Base-by-base conservation (phyloP, 2,113 vertebrate genomes). In the Odontesthes bonariensis region DNA sequence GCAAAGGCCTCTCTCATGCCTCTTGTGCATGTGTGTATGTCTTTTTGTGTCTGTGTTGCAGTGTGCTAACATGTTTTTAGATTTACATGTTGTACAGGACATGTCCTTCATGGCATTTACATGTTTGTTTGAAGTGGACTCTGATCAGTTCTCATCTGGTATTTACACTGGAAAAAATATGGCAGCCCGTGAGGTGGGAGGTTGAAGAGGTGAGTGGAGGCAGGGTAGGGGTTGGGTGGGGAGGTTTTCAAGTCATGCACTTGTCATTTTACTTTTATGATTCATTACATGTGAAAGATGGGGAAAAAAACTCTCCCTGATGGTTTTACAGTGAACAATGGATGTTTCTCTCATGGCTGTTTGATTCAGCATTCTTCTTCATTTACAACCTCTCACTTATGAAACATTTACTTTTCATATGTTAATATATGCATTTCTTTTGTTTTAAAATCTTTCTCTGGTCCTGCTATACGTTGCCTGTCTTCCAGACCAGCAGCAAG, bases 141-240 rank as follows among this genome's bases (percentile, higher is more conserved):
- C 83, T 65, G 77, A 31, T 67, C 14, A 9, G 46, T 46, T 73
- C 64, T 69, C 8, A 12, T 79, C 71, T 88, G 80, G 47, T 96
- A 96, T 97, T 96, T 96, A 97, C 96, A 96, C 91, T 93, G 90
- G 87, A 82, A 70, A 71, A 42, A 84, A 66, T 79, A 89, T 87
- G 88, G 84, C 85, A 80, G 77, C 83, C 91, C 46, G 73, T 85
- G 78, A 77, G 79, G 78, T 79, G 80, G 81, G 75, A 67, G 69
- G 75, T 84, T 72, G 9, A 56, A 62, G 64, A 75, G 77, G 64
- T 61, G 77, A 57, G 49, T 17, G 38, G 40, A 40, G 23, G 38
- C 0, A 8, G 35, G 46, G 51, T 31, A 6, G 14, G 57, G 66
- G 42, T 20, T 1, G 19, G 46, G 23, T 5, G 20, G 44, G 42